A percentile compares a stretch with the other conserved stretches of the same genome.
Evolutionary conservation across 1,140 invertebrate genomes (phyloP).

Genomic region (Bilobella aurantiaca): DNA sequence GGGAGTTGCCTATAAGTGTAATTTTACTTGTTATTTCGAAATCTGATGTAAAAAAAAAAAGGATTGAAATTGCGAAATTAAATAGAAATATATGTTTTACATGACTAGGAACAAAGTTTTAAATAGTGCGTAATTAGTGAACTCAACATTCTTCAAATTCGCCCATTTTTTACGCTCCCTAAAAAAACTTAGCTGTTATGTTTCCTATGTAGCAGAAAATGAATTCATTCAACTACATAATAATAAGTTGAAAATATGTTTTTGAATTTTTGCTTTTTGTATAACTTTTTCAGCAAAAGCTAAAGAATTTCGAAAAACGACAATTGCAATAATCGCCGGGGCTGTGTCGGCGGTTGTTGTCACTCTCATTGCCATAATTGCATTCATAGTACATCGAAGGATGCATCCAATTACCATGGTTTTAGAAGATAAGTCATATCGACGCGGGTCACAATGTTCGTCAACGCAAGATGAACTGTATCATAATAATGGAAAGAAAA

Average conservation of each 20-base stretch:
- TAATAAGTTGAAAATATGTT: neutral
- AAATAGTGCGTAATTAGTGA: no score
- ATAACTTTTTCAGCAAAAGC: slow-evolving; percentile 28
- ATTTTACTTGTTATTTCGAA: no score
- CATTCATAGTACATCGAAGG: slow-evolving; percentile 31
- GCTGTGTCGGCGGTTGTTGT: slow-evolving; percentile 27
- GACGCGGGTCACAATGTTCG: slow-evolving; percentile 28
- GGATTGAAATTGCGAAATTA: no score
- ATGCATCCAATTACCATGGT: slow-evolving; percentile 28
- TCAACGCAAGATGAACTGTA: slow-evolving; percentile 34
- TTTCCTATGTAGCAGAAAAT: no score
- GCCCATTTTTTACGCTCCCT: no score
- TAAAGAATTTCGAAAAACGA: slow-evolving; percentile 34
- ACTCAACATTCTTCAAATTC: no score
- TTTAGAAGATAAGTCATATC: slow-evolving; percentile 32
- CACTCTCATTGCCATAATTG: slow-evolving; percentile 29
- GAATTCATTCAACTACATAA: no score
- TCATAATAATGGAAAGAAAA: slow-evolving; percentile 31
- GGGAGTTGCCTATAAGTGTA: no score
- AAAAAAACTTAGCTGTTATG: no score
- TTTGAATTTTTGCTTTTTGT: neutral
- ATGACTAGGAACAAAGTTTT: no score
- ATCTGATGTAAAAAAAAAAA: no score
- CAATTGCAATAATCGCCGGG: slow-evolving; percentile 34
- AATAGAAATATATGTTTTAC: no score